These are phyloP conservation scores for Spilosoma lubricipeda DNA, from an alignment of 2,888 invertebrate genomes.

Conservation along the genomic window DNA sequence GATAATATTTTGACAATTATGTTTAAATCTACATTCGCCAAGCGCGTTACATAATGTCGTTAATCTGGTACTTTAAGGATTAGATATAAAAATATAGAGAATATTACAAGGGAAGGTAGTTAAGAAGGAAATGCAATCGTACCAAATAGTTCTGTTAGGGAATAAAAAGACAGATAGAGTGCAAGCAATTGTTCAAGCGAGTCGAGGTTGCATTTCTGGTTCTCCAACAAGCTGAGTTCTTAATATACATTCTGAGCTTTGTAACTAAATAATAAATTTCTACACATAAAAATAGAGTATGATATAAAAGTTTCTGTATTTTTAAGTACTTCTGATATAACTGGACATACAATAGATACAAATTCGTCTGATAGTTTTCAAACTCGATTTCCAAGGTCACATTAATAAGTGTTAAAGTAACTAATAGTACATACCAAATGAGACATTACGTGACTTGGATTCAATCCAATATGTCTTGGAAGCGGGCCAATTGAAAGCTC, in stretches of 20 bases:
- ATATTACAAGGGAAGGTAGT: too few species aligned
- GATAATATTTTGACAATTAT: neutral
- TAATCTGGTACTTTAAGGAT: too few species aligned
- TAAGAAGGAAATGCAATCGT: too few species aligned
- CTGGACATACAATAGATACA: neutral
- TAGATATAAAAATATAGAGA: too few species aligned
- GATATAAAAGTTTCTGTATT: neutral
- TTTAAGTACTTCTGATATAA: neutral
- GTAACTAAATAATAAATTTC: neutral
- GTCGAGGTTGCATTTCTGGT: neutral
- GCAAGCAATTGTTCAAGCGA: neutral
- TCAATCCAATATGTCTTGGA: slow-evolving; percentile 67
- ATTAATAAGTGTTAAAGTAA: slow-evolving; percentile 63
- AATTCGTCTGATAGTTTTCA: slow-evolving; percentile 35
- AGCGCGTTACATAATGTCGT: too few species aligned
- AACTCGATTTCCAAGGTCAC: slow-evolving; percentile 30
- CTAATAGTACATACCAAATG: slow-evolving; percentile 67
- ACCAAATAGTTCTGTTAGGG: too few species aligned
- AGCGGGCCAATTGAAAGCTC: slow-evolving; percentile 65
- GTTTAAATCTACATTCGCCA: neutral
- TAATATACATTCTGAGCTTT: neutral
- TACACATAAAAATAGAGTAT: too few species aligned
- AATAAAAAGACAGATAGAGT: neutral
- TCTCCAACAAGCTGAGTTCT: too few species aligned
- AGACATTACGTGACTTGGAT: slow-evolving; percentile 69